These are phyloP conservation scores for Pollimyrus isidori DNA, from an alignment of 2,113 vertebrate genomes.

Conservation along the genomic window DNA sequence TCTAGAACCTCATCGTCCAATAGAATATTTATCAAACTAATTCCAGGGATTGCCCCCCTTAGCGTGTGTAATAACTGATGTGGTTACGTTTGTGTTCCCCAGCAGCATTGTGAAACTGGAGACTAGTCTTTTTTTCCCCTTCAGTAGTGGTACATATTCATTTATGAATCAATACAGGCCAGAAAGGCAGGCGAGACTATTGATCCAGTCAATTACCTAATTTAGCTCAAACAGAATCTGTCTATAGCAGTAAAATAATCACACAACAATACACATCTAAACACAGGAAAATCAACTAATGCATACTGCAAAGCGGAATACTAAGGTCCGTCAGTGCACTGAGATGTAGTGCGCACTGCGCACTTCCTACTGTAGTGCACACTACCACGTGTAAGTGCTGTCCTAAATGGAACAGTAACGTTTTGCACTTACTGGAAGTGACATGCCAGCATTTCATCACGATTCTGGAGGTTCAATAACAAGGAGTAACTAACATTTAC, in stretches of 20 bases:
- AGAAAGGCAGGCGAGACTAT: not conserved
- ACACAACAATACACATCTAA: not conserved
- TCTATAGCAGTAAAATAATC: not conserved
- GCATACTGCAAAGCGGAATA: not conserved
- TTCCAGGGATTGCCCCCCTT: not conserved
- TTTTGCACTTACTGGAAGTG: too few species aligned
- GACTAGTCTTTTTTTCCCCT: not conserved
- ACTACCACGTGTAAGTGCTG: too few species aligned
- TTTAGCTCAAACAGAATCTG: not conserved
- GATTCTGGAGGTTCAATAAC: too few species aligned
- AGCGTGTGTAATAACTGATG: not conserved
- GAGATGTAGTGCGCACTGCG: too few species aligned
- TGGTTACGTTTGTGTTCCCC: not conserved
- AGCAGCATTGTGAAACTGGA: not conserved
- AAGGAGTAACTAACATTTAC: too few species aligned
- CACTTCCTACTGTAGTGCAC: too few species aligned
- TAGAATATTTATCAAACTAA: not conserved
- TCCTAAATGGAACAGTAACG: too few species aligned
- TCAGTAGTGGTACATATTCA: not conserved
- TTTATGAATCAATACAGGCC: not conserved
- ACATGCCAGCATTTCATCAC: too few species aligned
- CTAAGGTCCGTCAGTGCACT: not conserved
- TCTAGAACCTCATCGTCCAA: not conserved
- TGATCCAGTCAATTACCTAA: not conserved
- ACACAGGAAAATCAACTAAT: not conserved